Evolutionary conservation across 2,888 invertebrate species (phyloP).

Genomic region (Dinocampus coccinellae): DNA sequence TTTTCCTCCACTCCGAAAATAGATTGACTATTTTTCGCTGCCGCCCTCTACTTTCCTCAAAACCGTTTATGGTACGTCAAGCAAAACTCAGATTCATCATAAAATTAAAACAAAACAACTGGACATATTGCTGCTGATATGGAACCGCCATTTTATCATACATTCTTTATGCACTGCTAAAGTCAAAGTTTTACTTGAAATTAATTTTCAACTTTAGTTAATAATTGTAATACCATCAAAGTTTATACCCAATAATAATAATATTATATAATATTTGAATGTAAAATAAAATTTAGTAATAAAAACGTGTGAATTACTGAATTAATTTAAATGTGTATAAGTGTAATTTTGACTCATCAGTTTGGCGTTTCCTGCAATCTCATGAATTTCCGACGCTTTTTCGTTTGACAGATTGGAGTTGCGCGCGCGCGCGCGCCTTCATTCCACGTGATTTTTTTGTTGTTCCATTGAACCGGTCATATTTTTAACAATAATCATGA

Average conservation of each 20-base stretch:
- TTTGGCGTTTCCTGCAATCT: slow-evolving; percentile 55
- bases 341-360: slow-evolving; percentile 41
- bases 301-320: neutral
- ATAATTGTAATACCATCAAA: neutral
- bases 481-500: slow-evolving; percentile 52
- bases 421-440: slow-evolving; percentile 52
- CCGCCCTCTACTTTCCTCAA: slow-evolving; percentile 12
- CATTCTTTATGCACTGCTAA: slow-evolving; percentile 28
- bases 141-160: slow-evolving; percentile 49
- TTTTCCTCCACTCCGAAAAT: neutral
- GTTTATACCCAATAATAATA: no score
- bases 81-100: slow-evolving; percentile 17
- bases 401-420: slow-evolving; percentile 61
- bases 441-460: slow-evolving; percentile 63
- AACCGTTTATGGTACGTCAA: slow-evolving; percentile 20
- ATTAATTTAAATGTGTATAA: neutral
- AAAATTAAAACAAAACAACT: slow-evolving; percentile 50
- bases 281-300: neutral
- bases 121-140: slow-evolving; percentile 21
- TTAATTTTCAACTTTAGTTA: neutral
- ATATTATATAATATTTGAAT: neutral
- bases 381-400: slow-evolving; percentile 57
- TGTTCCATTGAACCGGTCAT: slow-evolving; percentile 52
- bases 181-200: neutral
- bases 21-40: slow-evolving; percentile 11